Evolutionary conservation across 1,140 invertebrate species (phyloP).

Genomic region (Drosophila gunungcola): DNA sequence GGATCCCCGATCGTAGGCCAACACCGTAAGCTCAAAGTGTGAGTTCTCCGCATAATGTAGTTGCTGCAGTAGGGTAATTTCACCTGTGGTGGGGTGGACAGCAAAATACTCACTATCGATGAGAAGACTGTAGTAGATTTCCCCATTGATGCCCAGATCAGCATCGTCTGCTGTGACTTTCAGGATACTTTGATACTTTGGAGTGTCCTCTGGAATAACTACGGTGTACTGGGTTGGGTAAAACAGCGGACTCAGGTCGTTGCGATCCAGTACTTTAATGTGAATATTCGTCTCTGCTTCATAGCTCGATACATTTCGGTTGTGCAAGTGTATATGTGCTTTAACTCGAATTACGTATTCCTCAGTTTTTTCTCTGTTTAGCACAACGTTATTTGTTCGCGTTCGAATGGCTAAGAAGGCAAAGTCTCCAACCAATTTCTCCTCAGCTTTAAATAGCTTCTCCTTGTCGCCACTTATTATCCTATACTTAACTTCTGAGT

Average conservation of each 20-base stretch:
- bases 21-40: conserved; percentile 90
- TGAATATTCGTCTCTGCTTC: conserved; percentile 91
- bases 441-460: conserved; percentile 97
- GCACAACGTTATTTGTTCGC: conserved; percentile 92
- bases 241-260: conserved; percentile 97
- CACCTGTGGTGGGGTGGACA: conserved; percentile 95
- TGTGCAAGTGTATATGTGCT: conserved; percentile 86
- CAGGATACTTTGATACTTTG: conserved; percentile 91
- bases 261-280: conserved; percentile 94
- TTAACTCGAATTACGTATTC: conserved; percentile 92
- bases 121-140: conserved; percentile 98
- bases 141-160: conserved; percentile 96
- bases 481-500: conserved; percentile 90
- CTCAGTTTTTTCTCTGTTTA: conserved; percentile 96
- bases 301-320: conserved; percentile 87
- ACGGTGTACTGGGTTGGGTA: conserved; percentile 94
- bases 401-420: conserved; percentile 95
- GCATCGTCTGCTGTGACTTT: conserved; percentile 95
- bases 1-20: conserved; percentile 93
- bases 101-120: conserved; percentile 93
- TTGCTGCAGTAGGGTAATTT: conserved; percentile 93
- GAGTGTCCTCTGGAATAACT: conserved; percentile 95
- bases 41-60: conserved; percentile 89
- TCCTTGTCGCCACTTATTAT: conserved; percentile 94
- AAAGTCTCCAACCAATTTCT: conserved; percentile 94